phyloP scores from a whole-genome alignment of 1,140 invertebrate genomes.

The Drosophila kikkawai region DNA sequence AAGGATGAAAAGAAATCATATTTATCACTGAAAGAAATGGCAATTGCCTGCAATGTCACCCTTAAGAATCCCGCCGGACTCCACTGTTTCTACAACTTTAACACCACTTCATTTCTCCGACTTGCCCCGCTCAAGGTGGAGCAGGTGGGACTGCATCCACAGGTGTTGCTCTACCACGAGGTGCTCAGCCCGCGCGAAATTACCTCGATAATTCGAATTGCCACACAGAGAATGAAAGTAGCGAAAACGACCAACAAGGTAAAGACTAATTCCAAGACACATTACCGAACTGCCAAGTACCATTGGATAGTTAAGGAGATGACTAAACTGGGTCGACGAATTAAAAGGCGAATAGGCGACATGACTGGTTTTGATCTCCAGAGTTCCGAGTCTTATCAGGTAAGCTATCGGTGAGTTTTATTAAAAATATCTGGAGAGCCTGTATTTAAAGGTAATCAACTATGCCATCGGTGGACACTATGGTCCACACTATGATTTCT shows the following conservation, averaged over 20 bases:
- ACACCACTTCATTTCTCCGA: constrained; percentile 90
- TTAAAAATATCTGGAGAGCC: constrained; percentile 3
- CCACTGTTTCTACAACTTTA: constrained; percentile 91
- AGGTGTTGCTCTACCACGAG: constrained; percentile 94
- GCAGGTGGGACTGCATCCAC: constrained; percentile 92
- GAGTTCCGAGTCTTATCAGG: constrained; percentile 85
- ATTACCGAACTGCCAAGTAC: constrained; percentile 7
- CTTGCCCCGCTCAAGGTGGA: constrained; percentile 96
- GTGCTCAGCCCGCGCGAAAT: constrained; percentile 94
- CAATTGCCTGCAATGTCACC: background rate
- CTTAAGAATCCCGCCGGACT: constrained; percentile 83
- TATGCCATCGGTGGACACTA: constrained; percentile 91
- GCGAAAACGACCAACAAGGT: background rate
- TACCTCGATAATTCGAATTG: background rate
- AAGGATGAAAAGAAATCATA: no score
- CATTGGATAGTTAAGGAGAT: constrained; percentile 93
- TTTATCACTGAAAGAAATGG: background rate
- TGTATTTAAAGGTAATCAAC: constrained; percentile 87
- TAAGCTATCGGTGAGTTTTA: background rate
- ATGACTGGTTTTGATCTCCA: constrained; percentile 88
- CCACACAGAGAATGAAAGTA: background rate
- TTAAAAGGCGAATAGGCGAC: constrained; percentile 90
- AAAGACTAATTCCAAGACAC: no score
- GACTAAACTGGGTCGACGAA: constrained; percentile 89
- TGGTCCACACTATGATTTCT: constrained; percentile 88